Evolutionary conservation across 2,797 vertebrate genomes (phyloP).

Genomic region (Gymnothorax javanicus): DNA sequence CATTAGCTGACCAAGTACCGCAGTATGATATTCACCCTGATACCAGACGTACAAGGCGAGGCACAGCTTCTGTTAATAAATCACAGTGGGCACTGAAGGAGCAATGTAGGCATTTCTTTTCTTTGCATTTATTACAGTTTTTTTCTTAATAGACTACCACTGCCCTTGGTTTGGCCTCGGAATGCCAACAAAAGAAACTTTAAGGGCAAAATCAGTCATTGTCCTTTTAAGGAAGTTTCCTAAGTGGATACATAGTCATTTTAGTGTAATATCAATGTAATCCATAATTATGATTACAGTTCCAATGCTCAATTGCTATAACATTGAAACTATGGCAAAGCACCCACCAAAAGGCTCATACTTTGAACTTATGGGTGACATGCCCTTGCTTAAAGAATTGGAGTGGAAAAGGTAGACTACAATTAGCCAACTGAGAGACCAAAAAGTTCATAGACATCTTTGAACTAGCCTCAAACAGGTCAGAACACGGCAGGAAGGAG

Average conservation of each 20-base stretch:
- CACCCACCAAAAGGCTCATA: too few species aligned
- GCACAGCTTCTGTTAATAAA: neutral
- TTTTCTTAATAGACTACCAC: neutral
- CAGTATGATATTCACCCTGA: neutral
- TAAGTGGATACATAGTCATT: neutral
- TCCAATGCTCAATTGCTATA: neutral
- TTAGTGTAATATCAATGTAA: neutral
- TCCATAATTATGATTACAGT: neutral
- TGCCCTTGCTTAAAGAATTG: too few species aligned
- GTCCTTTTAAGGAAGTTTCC: neutral
- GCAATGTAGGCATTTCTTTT: neutral
- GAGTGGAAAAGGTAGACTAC: neutral
- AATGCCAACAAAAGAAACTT: neutral
- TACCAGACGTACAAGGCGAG: neutral
- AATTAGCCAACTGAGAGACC: neutral
- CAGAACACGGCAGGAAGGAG: neutral
- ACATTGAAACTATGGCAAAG: neutral
- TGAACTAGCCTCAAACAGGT: neutral
- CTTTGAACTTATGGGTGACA: neutral
- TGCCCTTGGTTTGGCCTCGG: neutral
- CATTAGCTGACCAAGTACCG: too few species aligned
- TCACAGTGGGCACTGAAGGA: neutral
- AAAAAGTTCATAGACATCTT: neutral
- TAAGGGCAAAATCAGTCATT: neutral
- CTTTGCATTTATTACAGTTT: neutral